These are phyloP conservation scores for Pterocles burchelli DNA, from an alignment of 2,113 vertebrate genomes.

Conservation along the genomic window DNA sequence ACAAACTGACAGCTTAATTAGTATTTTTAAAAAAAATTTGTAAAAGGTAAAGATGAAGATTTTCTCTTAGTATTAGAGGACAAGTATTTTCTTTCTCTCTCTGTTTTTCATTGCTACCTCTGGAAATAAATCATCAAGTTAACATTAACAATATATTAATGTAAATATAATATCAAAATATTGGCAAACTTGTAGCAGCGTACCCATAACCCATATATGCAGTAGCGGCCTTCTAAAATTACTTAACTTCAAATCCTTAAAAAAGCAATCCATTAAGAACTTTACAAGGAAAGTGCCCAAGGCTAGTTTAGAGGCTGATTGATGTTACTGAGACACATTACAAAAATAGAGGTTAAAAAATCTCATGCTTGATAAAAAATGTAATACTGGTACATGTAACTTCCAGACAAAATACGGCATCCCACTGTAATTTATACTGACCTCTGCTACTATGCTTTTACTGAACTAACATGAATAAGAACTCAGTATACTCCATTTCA, in stretches of 20 bases:
- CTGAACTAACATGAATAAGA: conserved; percentile 15
- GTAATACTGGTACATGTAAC: neutral
- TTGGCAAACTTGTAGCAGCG: neutral
- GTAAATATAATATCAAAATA: conserved; percentile 21
- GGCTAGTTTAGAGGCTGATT: conserved; percentile 64
- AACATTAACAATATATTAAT: conserved; percentile 11
- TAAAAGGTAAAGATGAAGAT: neutral
- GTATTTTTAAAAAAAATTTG: neutral
- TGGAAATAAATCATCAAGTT: conserved; percentile 17
- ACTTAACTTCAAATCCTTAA: conserved; percentile 47
- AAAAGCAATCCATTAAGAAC: conserved; percentile 72
- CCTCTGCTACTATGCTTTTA: neutral
- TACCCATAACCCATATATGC: neutral
- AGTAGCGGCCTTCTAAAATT: conserved; percentile 45
- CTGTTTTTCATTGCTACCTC: neutral
- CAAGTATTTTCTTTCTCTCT: neutral
- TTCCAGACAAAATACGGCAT: conserved; percentile 21
- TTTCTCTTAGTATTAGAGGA: neutral
- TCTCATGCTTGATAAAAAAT: conserved; percentile 13
- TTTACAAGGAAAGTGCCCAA: conserved; percentile 64
- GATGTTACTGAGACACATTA: conserved; percentile 52
- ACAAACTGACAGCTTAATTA: conserved; percentile 1
- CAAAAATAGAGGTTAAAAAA: conserved; percentile 59
- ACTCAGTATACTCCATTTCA: neutral
- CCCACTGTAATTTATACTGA: neutral